Conservation (phyloP, 1,140 invertebrate species). For the Steinernema khuongi region DNA sequence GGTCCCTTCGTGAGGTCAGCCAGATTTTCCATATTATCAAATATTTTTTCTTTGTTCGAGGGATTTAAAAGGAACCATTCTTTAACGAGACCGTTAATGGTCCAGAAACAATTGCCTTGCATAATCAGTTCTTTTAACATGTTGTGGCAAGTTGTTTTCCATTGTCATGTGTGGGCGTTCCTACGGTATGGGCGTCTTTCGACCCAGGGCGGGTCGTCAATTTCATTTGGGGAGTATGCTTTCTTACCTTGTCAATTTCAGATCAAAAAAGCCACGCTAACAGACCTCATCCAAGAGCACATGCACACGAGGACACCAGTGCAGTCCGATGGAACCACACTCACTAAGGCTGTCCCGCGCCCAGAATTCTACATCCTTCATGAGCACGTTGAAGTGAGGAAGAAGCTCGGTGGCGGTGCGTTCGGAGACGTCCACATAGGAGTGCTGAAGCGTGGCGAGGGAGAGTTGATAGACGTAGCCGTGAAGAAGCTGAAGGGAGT, state of each 20-base stretch:
- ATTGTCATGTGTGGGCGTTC: too few species aligned
- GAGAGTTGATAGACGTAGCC: neutral
- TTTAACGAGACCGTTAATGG: too few species aligned
- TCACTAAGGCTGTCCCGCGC: conserved; percentile 30
- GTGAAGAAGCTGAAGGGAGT: neutral
- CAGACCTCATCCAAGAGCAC: conserved; percentile 1
- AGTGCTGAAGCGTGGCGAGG: neutral
- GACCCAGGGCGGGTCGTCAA: too few species aligned
- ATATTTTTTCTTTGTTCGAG: too few species aligned
- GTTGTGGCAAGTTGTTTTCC: too few species aligned
- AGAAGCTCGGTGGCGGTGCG: conserved; percentile 6
- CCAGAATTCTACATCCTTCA: conserved; percentile 38
- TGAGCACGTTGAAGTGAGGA: conserved; percentile 1
- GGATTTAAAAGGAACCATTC: neutral
- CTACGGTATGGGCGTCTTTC: too few species aligned
- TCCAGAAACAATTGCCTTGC: too few species aligned
- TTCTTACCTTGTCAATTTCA: neutral
- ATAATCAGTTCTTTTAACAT: too few species aligned
- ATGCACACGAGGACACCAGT: conserved; percentile 28
- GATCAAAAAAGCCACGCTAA: neutral
- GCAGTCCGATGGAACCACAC: conserved; percentile 31
- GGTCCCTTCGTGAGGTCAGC: neutral
- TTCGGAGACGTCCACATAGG: conserved; percentile 15
- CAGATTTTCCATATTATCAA: too few species aligned
- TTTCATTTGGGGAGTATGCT: too few species aligned